These are phyloP conservation scores for Chymomyza procnemis DNA, from an alignment of 2,888 invertebrate genomes.

Conservation along the genomic window DNA sequence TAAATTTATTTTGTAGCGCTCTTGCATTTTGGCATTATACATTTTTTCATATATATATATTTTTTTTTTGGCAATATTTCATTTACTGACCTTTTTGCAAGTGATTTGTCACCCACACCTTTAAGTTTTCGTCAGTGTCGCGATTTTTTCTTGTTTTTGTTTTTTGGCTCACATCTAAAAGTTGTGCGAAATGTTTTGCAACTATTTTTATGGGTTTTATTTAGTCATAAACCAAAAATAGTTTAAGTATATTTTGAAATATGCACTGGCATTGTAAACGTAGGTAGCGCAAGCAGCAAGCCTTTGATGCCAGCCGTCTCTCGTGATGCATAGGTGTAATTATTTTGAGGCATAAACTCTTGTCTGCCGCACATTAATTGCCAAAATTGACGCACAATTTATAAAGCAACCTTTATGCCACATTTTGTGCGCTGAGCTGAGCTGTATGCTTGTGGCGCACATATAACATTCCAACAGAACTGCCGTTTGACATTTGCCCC, in stretches of 20 bases:
- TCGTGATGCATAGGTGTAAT: conserved; percentile 57
- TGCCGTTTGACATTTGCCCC: conserved; percentile 11
- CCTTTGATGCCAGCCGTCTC: conserved; percentile 57
- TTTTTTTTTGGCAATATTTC: conserved; percentile 18
- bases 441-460: not conserved
- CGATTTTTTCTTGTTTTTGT: conserved; percentile 19
- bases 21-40: not conserved
- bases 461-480: no score
- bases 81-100: conserved; percentile 27
- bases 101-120: conserved; percentile 62
- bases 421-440: no score
- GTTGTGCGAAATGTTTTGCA: conserved; percentile 57
- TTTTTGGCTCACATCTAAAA: conserved; percentile 45
- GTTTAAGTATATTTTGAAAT: conserved; percentile 24
- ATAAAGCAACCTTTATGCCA: not conserved
- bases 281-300: conserved; percentile 26
- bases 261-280: not conserved
- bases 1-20: not conserved
- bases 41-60: not conserved
- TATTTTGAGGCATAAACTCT: conserved; percentile 51
- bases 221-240: conserved; percentile 63
- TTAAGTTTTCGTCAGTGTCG: conserved; percentile 17
- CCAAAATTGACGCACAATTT: conserved; percentile 35
- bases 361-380: conserved; percentile 38
- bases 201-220: conserved; percentile 65